Percentiles rank a stretch among this genome's conserved stretches.
Conservation (phyloP, 2,888 invertebrate species). For the Tipula vernalis region DNA sequence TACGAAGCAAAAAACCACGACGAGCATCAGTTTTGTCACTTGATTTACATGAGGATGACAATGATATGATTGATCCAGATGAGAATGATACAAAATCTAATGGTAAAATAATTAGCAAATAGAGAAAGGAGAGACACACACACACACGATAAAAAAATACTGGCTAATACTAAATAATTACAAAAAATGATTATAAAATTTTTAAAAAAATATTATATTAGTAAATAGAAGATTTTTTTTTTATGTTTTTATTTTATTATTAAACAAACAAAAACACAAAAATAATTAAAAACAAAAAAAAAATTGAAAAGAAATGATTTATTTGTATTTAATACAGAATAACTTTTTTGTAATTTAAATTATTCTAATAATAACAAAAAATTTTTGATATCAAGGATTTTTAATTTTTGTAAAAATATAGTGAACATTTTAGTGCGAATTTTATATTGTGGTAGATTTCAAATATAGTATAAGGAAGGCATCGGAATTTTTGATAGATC, state of each 20-base stretch:
- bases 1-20: conserved; percentile 17
- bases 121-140: background rate
- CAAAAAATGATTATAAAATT: background rate
- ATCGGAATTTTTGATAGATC: too few species aligned
- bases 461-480: too few species aligned
- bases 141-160: background rate
- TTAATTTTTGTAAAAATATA: background rate
- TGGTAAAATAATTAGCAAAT: background rate
- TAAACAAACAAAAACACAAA: background rate
- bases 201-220: background rate
- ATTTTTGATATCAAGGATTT: background rate
- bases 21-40: conserved; percentile 22
- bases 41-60: conserved; percentile 22
- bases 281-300: background rate
- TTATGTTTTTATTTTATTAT: background rate
- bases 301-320: background rate
- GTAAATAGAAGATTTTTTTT: background rate
- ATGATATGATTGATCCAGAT: conserved; percentile 19
- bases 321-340: conserved; percentile 4
- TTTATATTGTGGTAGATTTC: too few species aligned
- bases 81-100: conserved; percentile 11
- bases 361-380: background rate
- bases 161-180: background rate
- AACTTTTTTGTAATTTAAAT: conserved; percentile 4
- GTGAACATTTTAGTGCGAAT: too few species aligned